Base-by-base conservation (phyloP, 2,888 invertebrate species). In the Microchrysa polita region DNA sequence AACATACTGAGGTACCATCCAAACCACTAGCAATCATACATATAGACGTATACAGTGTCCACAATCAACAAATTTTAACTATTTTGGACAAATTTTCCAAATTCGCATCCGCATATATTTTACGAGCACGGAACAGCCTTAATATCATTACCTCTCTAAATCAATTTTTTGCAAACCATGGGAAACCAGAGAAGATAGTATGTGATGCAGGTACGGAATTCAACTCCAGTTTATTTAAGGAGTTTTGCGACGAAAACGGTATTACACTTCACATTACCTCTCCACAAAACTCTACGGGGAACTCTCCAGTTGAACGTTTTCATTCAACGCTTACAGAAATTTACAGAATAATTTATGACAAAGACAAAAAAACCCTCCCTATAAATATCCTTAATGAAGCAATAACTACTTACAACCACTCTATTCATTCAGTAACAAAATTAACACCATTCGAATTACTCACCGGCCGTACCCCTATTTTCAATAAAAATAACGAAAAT, bases 281-380 rank as follows among this genome's bases (percentile, higher is more conserved):
- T n/a, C 61, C 71, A 5, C 76, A 71, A 74, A 74, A 74, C 73
- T 76, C 67, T 5, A 73, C 23, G 10, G 76, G 60, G n/a, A 76
- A 73, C 59, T 74, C 72, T 7, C 77, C 65, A 63, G 76, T 73
- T 16, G 77, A 67, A 74, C 75, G 75, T 72, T 27, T 76, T 1
- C 75, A 75, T 16, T 77, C 75, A 1, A 75, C 72, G 2, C 12
- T 75, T 0, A 77, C 73, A 10, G 77, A 77, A 75, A 76, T 76
- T 2, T 77, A 74, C 23, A 14, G 77, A 34, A 72, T 76, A 18
- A 74, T 77, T 18, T 74, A 75, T 23, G 23, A 63, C 27, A 60
- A 74, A 40, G 73, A 75, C 44, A 20, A 67, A 0, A 34, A 34
- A 34, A 34, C 27, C 9, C 71, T 74, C 14, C 73, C 75, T 44